Conservation (phyloP, 2,113 vertebrate genomes). For the Prietella phreatophila region DNA sequence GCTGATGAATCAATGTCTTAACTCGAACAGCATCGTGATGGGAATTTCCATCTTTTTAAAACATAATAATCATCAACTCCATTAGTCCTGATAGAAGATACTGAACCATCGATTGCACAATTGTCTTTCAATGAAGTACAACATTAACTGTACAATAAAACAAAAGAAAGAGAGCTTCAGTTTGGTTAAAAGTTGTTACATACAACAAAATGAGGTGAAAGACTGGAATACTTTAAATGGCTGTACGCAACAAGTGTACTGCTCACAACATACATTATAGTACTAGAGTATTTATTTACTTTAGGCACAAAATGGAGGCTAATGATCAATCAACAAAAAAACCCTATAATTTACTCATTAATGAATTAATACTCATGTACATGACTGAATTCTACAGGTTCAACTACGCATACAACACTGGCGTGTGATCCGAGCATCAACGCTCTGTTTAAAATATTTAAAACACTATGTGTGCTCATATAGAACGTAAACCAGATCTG, state of each 20-base stretch:
- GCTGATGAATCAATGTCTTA: not conserved
- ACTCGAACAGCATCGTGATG: not conserved
- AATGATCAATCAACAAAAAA: not conserved
- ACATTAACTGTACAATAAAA: not conserved
- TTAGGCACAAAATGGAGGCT: not conserved
- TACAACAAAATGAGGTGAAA: not conserved
- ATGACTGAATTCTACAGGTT: not conserved
- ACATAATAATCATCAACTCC: not conserved
- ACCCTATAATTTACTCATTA: no score
- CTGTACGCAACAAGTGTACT: not conserved
- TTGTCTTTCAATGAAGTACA: not conserved
- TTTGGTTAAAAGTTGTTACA: not conserved
- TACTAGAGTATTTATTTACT: not conserved
- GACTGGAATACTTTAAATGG: not conserved
- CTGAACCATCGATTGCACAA: not conserved
- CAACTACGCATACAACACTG: not conserved
- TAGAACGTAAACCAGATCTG: not conserved
- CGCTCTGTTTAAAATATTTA: not conserved
- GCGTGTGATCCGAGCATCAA: not conserved
- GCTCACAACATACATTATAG: not conserved
- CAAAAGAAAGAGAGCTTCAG: not conserved
- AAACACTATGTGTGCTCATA: not conserved
- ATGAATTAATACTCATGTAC: no score
- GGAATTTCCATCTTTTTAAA: slow-evolving; percentile 1
- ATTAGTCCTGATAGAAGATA: not conserved